phyloP scores from a whole-genome alignment of 2,888 invertebrate genomes.

The Lacanobia wlatinum region DNA sequence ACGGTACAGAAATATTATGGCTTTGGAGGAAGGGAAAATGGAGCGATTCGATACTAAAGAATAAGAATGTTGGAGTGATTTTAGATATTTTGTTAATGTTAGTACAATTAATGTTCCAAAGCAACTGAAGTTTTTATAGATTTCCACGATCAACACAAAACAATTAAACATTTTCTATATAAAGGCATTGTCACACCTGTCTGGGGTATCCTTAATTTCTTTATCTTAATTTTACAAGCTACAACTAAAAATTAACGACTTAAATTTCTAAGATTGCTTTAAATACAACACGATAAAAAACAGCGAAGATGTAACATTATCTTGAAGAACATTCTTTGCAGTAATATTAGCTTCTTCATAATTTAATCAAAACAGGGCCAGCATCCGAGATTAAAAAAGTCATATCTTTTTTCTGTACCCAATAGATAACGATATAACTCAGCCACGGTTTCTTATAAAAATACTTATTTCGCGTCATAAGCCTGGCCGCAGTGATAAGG shows the following conservation, averaged over 20 bases:
- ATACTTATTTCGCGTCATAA: conserved; percentile 62
- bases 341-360: conserved; percentile 50
- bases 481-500: conserved; percentile 67
- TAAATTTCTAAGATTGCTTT: neutral
- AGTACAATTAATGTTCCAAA: neutral
- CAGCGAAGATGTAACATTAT: conserved; percentile 21
- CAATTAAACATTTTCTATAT: neutral
- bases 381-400: conserved; percentile 61
- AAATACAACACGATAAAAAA: conserved; percentile 20
- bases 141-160: no score
- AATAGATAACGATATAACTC: conserved; percentile 59
- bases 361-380: conserved; percentile 63
- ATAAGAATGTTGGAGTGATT: neutral
- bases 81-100: no score
- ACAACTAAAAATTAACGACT: neutral
- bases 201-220: neutral
- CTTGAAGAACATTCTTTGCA: conserved; percentile 19
- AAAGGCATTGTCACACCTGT: neutral
- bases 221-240: neutral
- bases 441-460: conserved; percentile 54
- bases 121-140: neutral
- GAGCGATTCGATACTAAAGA: conserved; percentile 6
- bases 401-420: conserved; percentile 60
- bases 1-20: conserved; percentile 40
- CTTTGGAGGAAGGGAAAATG: conserved; percentile 5